Evolutionary conservation across 2,888 invertebrate genomes (phyloP).

Genomic region (Drosophila neonasuta): DNA sequence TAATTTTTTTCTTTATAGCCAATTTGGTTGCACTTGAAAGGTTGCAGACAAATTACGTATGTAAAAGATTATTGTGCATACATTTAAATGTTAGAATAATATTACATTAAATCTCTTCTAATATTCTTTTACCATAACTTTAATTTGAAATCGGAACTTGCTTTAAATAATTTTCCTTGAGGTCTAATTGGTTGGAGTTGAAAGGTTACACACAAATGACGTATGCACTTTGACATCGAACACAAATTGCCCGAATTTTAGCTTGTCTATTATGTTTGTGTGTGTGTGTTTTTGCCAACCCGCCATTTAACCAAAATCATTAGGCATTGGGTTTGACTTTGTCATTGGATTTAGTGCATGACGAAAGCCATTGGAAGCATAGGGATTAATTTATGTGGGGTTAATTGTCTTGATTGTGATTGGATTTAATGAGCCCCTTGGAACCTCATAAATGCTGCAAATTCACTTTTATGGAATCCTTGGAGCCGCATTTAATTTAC

Average conservation of each 20-base stretch:
- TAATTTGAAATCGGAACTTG: too few relatives aligned
- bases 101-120: too few relatives aligned
- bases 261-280: not conserved
- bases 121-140: too few relatives aligned
- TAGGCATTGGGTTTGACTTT: slow-evolving; percentile 3
- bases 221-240: slow-evolving; percentile 1
- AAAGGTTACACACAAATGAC: not conserved
- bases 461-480: not conserved
- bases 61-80: too few relatives aligned
- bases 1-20: too few relatives aligned
- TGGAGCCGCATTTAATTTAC: not conserved
- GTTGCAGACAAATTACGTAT: too few relatives aligned
- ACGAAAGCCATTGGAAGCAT: not conserved
- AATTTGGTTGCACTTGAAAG: too few relatives aligned
- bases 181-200: not conserved
- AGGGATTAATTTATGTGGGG: slow-evolving; percentile 6
- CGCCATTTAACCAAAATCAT: slow-evolving; percentile 6
- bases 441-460: not conserved
- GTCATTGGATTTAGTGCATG: not conserved
- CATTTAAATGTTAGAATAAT: too few relatives aligned
- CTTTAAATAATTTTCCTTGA: too few relatives aligned
- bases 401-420: slow-evolving; percentile 6
- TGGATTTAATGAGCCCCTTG: not conserved
- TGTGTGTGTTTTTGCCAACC: not conserved
- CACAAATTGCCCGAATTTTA: not conserved